Evolutionary conservation across 2,888 invertebrate genomes (phyloP).

Genomic region (Zeuzera pyrina): DNA sequence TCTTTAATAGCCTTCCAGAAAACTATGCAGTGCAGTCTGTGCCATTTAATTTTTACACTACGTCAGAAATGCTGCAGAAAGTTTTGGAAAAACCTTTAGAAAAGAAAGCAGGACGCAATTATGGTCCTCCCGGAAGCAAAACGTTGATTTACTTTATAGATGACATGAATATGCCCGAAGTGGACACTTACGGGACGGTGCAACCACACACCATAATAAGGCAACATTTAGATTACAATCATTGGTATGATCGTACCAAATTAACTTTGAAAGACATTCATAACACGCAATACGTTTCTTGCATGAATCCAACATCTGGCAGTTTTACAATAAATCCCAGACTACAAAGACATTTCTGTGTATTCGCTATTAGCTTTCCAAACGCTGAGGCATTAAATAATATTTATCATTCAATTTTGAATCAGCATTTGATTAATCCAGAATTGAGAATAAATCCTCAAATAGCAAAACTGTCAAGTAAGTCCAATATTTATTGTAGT

Average conservation of each 20-base stretch:
- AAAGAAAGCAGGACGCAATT: slow-evolving; percentile 96
- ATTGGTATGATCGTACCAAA: slow-evolving; percentile 91
- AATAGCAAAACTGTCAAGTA: slow-evolving; percentile 77
- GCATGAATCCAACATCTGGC: slow-evolving; percentile 98
- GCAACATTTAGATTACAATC: slow-evolving; percentile 95
- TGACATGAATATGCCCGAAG: slow-evolving; percentile 99
- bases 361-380: slow-evolving; percentile 89
- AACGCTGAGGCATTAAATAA: slow-evolving; percentile 86
- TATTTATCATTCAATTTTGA: slow-evolving; percentile 91
- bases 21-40: slow-evolving; percentile 92
- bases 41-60: slow-evolving; percentile 97
- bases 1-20: slow-evolving; percentile 76
- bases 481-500: slow-evolving; percentile 15
- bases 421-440: slow-evolving; percentile 87
- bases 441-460: slow-evolving; percentile 83
- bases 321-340: slow-evolving; percentile 97
- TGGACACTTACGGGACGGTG: slow-evolving; percentile 90
- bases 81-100: slow-evolving; percentile 95
- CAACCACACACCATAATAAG: slow-evolving; percentile 96
- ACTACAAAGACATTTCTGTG: slow-evolving; percentile 91
- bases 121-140: slow-evolving; percentile 95
- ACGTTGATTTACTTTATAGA: slow-evolving; percentile 96
- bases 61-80: slow-evolving; percentile 94
- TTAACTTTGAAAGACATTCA: slow-evolving; percentile 94
- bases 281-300: slow-evolving; percentile 96